A percentile compares a stretch with the other conserved stretches of the same genome.
These are phyloP conservation scores for Pararge aegeria DNA, from an alignment of 1,140 invertebrate species.

Conservation along the genomic window DNA sequence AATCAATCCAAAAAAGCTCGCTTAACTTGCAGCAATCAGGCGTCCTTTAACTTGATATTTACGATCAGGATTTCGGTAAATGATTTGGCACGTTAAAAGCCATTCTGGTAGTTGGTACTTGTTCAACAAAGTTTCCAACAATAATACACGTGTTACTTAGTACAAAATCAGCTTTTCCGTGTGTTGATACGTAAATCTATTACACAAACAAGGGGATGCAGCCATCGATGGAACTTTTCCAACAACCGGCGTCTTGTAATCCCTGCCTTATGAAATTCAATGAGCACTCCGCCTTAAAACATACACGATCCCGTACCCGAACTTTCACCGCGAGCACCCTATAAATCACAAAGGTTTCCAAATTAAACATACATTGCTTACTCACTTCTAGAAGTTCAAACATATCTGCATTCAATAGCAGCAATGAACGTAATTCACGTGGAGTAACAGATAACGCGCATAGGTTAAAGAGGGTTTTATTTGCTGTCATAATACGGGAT, in stretches of 20 bases:
- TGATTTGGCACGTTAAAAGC: not conserved
- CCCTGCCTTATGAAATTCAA: constrained; percentile 31
- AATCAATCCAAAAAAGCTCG: too few species aligned
- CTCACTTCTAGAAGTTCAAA: not conserved
- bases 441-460: not conserved
- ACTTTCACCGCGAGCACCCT: not conserved
- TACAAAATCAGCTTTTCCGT: constrained; percentile 18
- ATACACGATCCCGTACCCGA: constrained; percentile 13
- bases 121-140: not conserved
- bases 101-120: not conserved
- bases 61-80: not conserved
- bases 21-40: too few species aligned
- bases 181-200: constrained; percentile 23
- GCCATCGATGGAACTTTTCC: constrained; percentile 22
- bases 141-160: not conserved
- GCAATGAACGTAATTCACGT: constrained; percentile 6
- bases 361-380: constrained; percentile 6
- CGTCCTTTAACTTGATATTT: too few species aligned
- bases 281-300: constrained; percentile 29
- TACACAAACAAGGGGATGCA: constrained; percentile 27
- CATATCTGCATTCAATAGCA: not conserved
- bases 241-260: constrained; percentile 30
- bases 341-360: not conserved
- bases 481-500: not conserved
- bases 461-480: not conserved